Base-by-base conservation (phyloP, 2,113 vertebrate genomes). In the Actinemys pallida region DNA sequence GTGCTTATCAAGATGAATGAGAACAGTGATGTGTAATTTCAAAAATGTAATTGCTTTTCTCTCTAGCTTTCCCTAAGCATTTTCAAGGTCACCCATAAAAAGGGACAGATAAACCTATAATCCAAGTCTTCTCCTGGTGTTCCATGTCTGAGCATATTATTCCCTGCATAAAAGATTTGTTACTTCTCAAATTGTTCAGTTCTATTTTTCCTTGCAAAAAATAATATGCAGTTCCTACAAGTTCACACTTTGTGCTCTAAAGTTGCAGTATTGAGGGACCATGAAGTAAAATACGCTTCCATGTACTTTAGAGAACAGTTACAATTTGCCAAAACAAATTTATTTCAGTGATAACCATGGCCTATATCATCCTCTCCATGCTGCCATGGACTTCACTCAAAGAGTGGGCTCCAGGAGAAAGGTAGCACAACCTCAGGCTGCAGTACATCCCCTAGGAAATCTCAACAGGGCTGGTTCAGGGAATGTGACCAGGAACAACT, bases 21-120 rank as follows among this genome's bases (percentile, higher is more conserved):
- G 98, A 98, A 98, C 85, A 98, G 96, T 97, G 83, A 95, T 97
- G 96, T 97, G 97, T 98, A 98, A 99, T 99, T 98, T 98, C 97
- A 98, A 98, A 98, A 98, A 98, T 98, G 94, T 98, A 98, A 98
- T 98, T 99, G 97, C 98, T 98, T 98, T 98, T 98, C 98, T 98
- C 90, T 97, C 90, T 94, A 94, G 96, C 96, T 96, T 98, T 97
- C 91, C 95, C 90, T 94, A 94, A 86, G 93, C 39, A 89, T 98
- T 96, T 96, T 98, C 97, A 98, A 98, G 98, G 98, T 99, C 98
- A 98, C 89, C 11, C n/a, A 10, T 88, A 88, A 94, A 95, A 93
- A 91, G 76, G 79, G 86, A 87, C 90, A 95, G 96, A 97, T 81
- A 92, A 95, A 96, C 88, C 92, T 90, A 83, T 49, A 93, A 90